Evolutionary conservation across 2,888 invertebrate species (phyloP).

Genomic region (Rhimphoctona megacephalus): DNA sequence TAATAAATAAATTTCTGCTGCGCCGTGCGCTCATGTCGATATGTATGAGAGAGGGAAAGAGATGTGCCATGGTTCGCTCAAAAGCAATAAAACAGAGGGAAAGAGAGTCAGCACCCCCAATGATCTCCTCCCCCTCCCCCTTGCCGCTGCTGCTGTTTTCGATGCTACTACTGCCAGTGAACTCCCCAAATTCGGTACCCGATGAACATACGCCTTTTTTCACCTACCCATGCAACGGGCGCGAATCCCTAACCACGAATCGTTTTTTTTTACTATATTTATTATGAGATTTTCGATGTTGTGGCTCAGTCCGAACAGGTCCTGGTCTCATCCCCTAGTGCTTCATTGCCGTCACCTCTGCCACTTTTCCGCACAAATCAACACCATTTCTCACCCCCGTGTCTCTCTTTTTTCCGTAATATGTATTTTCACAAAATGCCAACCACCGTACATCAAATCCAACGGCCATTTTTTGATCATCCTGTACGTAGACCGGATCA

Average conservation of each 20-base stretch:
- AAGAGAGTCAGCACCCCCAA: conserved; percentile 70
- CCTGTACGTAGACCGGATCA: conserved; percentile 16
- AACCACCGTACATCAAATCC: conserved; percentile 54
- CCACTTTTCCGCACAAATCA: conserved; percentile 67
- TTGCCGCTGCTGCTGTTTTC: conserved; percentile 58
- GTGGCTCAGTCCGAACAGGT: conserved; percentile 49
- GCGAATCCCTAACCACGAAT: conserved; percentile 67
- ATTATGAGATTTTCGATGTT: conserved; percentile 67
- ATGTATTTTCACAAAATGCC: conserved; percentile 52
- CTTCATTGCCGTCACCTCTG: conserved; percentile 65
- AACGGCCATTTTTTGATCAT: conserved; percentile 49
- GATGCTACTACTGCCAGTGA: conserved; percentile 54
- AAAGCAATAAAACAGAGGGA: conserved; percentile 64
- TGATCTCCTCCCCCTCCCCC: conserved; percentile 55
- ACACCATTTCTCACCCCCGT: conserved; percentile 46
- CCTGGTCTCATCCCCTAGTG: conserved; percentile 33
- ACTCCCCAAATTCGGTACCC: conserved; percentile 60
- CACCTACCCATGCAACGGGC: conserved; percentile 71
- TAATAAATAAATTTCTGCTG: conserved; percentile 83
- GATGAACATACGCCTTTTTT: conserved; percentile 67
- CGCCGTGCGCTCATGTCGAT: conserved; percentile 81
- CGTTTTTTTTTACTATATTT: conserved; percentile 72
- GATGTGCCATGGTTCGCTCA: conserved; percentile 41
- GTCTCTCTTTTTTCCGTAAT: conserved; percentile 28
- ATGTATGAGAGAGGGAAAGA: conserved; percentile 64